These are phyloP conservation scores for Portevinia maculata DNA, from an alignment of 2,888 invertebrate genomes.

Conservation along the genomic window DNA sequence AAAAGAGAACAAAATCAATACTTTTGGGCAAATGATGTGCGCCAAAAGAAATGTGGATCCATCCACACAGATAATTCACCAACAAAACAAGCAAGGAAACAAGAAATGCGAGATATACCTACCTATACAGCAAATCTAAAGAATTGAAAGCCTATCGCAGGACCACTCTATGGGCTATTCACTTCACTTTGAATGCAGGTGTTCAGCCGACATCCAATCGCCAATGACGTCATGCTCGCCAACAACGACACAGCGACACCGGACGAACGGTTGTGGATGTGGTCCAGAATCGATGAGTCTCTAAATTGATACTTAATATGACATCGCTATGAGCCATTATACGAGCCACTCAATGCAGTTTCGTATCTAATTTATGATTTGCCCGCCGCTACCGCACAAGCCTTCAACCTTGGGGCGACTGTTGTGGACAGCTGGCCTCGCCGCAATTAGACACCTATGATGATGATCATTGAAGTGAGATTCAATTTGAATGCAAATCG, in stretches of 20 bases:
- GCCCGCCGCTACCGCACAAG: conserved; percentile 20
- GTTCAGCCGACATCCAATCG: conserved; percentile 68
- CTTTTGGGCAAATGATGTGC: conserved; percentile 55
- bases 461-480: conserved; percentile 51
- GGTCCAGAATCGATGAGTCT: conserved; percentile 72
- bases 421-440: conserved; percentile 60
- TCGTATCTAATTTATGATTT: conserved; percentile 65
- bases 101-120: conserved; percentile 28
- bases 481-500: conserved; percentile 65
- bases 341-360: conserved; percentile 47
- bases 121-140: not conserved
- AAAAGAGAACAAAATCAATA: conserved; percentile 18
- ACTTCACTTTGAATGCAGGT: conserved; percentile 64
- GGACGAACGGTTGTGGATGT: conserved; percentile 28
- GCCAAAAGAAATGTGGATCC: conserved; percentile 36
- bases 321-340: conserved; percentile 70
- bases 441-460: conserved; percentile 67
- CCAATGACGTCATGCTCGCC: conserved; percentile 62
- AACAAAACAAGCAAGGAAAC: conserved; percentile 22
- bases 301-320: conserved; percentile 72
- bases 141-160: conserved; percentile 47
- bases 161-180: conserved; percentile 64
- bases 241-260: not conserved
- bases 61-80: conserved; percentile 40
- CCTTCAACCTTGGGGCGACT: conserved; percentile 18